These are phyloP conservation scores for Lutraria rhynchaena DNA, from an alignment of 1,140 invertebrate species.

Conservation along the genomic window DNA sequence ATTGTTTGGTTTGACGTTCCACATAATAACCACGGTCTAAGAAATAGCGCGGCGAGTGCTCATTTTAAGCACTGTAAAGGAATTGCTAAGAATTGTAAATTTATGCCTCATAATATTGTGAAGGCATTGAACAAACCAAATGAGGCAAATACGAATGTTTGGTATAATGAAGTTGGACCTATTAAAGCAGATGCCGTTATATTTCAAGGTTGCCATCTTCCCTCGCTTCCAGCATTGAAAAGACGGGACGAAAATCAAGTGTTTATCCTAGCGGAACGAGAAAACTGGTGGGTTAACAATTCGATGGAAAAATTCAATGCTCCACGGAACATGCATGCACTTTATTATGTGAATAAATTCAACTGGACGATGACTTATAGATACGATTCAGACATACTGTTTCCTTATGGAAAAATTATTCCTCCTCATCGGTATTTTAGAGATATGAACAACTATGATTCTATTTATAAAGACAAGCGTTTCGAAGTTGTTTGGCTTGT, in stretches of 20 bases:
- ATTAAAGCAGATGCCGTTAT: conserved; percentile 11
- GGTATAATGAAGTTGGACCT: not conserved
- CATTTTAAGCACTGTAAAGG: no score
- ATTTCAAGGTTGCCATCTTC: conserved; percentile 14
- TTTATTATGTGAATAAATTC: conserved; percentile 45
- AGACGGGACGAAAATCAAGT: conserved; percentile 9
- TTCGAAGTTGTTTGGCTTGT: conserved; percentile 85
- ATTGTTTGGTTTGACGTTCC: no score
- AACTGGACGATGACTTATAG: conserved; percentile 73
- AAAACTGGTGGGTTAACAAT: conserved; percentile 15
- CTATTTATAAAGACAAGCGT: conserved; percentile 64
- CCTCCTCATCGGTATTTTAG: not conserved
- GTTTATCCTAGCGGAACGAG: conserved; percentile 14
- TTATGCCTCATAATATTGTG: no score
- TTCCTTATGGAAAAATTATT: conserved; percentile 58
- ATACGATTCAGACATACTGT: conserved; percentile 66
- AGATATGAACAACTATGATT: conserved; percentile 32
- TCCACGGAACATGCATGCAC: not conserved
- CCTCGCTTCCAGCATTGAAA: not conserved
- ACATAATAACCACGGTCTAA: no score
- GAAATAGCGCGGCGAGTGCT: no score
- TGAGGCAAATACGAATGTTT: no score
- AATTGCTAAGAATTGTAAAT: no score
- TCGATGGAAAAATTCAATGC: not conserved
- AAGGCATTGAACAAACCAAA: no score